Percentiles rank a stretch among this genome's conserved stretches.
phyloP scores from a whole-genome alignment of 2,888 invertebrate genomes.

The Pomacea canaliculata region DNA sequence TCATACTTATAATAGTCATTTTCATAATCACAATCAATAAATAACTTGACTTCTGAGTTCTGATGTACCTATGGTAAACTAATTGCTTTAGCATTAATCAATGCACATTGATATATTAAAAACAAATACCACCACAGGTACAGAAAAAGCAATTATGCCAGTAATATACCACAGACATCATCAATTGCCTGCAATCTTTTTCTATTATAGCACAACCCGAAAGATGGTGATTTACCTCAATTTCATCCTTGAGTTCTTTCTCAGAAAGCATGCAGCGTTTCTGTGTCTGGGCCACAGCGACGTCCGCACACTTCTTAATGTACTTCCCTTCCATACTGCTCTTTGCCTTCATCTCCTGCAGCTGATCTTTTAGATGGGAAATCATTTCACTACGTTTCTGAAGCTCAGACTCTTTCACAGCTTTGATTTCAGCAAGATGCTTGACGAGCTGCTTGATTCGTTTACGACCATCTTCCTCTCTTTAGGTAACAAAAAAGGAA shows the following conservation, averaged over 20 bases:
- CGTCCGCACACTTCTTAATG: slow-evolving; percentile 68
- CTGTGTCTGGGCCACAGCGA: slow-evolving; percentile 67
- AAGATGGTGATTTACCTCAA: slow-evolving; percentile 47
- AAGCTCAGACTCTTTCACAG: slow-evolving; percentile 65
- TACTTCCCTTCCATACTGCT: slow-evolving; percentile 70
- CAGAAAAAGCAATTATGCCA: too few relatives aligned
- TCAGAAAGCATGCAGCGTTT: slow-evolving; percentile 62
- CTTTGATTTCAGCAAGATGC: slow-evolving; percentile 63
- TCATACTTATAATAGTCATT: too few relatives aligned
- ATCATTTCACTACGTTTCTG: slow-evolving; percentile 69
- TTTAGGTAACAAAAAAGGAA: slow-evolving; percentile 24
- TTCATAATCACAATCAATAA: too few relatives aligned
- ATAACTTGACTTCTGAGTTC: too few relatives aligned
- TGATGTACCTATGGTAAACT: too few relatives aligned
- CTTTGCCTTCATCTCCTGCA: slow-evolving; percentile 60
- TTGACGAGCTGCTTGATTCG: slow-evolving; percentile 61
- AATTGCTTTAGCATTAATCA: too few relatives aligned
- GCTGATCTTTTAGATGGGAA: slow-evolving; percentile 70
- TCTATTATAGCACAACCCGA: too few relatives aligned
- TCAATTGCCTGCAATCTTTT: too few relatives aligned
- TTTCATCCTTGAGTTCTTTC: slow-evolving; percentile 60
- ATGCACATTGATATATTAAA: too few relatives aligned
- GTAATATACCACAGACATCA: too few relatives aligned
- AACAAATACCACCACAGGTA: too few relatives aligned
- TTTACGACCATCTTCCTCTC: slow-evolving; percentile 67